phyloP scores from a whole-genome alignment of 2,113 vertebrate species.

The Phaetusa simplex region DNA sequence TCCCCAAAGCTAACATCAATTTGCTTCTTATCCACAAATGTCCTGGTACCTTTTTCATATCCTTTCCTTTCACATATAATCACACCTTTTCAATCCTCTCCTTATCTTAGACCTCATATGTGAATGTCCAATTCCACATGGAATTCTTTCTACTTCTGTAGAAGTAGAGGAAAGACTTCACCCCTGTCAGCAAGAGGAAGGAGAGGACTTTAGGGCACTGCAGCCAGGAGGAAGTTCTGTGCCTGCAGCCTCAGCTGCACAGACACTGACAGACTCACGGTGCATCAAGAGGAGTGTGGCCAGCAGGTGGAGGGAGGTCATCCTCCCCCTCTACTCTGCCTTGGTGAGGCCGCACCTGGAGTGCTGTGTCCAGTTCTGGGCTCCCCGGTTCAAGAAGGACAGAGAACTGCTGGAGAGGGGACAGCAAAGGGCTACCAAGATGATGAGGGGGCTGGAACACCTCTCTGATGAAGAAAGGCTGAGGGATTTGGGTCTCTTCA shows the following conservation, averaged over 20 bases:
- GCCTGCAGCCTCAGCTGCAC: background rate
- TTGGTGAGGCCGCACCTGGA: no score
- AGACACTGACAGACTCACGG: background rate
- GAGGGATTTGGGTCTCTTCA: no score
- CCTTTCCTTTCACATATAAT: background rate
- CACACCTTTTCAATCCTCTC: background rate
- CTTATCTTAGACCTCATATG: background rate
- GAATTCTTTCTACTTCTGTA: no score
- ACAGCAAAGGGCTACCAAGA: no score
- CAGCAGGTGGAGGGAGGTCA: no score
- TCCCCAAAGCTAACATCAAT: background rate
- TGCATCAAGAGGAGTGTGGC: no score
- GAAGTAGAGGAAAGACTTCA: background rate
- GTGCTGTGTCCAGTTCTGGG: no score
- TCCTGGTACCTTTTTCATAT: background rate
- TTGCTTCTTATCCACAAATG: background rate
- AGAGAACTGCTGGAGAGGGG: no score
- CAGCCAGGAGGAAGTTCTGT: background rate
- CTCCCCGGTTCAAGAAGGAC: no score
- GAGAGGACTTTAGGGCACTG: background rate
- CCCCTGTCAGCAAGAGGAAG: background rate
- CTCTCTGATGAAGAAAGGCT: no score
- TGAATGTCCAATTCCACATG: background rate
- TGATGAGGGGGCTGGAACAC: no score
- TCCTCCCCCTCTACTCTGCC: no score